Conservation (phyloP, 2,113 vertebrate species). For the Poeciliopsis retropinna region DNA sequence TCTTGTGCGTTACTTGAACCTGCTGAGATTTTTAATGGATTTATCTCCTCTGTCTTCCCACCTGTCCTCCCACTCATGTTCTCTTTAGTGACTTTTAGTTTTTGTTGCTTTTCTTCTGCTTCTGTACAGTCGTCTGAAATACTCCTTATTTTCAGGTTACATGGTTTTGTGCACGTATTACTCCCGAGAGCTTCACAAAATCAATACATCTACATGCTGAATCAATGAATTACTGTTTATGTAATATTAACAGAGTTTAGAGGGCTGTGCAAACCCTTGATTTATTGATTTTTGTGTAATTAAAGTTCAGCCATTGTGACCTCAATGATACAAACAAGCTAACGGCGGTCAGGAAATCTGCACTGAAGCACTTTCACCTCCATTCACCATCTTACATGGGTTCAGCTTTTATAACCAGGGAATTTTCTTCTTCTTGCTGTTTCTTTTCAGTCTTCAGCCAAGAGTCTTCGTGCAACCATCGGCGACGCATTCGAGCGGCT, state of each 20-base stretch:
- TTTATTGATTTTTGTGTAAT: conserved; percentile 46
- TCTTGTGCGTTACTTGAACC: conserved; percentile 4
- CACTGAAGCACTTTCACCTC: not conserved
- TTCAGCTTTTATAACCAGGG: not conserved
- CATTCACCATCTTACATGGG: not conserved
- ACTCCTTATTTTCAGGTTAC: not conserved
- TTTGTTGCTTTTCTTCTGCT: conserved; percentile 5
- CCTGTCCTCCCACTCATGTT: conserved; percentile 4
- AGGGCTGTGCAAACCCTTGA: conserved; percentile 32
- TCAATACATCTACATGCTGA: conserved; percentile 36
- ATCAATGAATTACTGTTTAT: conserved; percentile 48
- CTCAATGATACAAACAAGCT: conserved; percentile 13
- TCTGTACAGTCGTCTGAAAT: not conserved
- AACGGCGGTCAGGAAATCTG: conserved; percentile 10
- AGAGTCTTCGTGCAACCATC: conserved; percentile 91
- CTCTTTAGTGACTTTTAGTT: conserved; percentile 18
- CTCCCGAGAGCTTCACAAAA: conserved; percentile 31
- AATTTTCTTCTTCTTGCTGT: not conserved
- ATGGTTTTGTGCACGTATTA: conserved; percentile 3
- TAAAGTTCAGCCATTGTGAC: conserved; percentile 26
- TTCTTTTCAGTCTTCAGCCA: conserved; percentile 89
- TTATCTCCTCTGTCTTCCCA: conserved; percentile 12
- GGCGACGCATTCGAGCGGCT: conserved; percentile 93
- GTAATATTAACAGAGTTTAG: conserved; percentile 42
- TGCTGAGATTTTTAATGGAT: conserved; percentile 3